Percentiles rank a stretch among this genome's conserved stretches.
These are phyloP conservation scores for Chaetops frenatus DNA, from an alignment of 2,113 vertebrate genomes.

Conservation along the genomic window DNA sequence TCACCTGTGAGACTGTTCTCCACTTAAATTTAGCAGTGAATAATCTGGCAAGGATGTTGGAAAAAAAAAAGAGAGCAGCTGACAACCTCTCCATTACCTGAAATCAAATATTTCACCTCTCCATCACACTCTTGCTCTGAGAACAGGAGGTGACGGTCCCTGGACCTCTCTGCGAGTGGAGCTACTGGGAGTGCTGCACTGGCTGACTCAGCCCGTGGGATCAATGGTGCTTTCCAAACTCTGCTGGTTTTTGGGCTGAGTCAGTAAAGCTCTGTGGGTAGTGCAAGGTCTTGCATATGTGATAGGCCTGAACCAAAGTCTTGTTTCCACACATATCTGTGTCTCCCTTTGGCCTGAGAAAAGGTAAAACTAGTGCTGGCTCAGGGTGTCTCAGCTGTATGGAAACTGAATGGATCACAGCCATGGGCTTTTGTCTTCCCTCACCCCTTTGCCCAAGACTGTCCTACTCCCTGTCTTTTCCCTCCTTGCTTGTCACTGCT, in stretches of 20 bases:
- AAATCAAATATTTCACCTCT: conserved; percentile 64
- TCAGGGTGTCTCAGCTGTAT: background rate
- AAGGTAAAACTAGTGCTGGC: background rate
- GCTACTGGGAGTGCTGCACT: background rate
- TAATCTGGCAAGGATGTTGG: conserved; percentile 58
- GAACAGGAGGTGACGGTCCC: background rate
- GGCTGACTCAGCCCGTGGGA: background rate
- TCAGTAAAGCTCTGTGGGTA: background rate
- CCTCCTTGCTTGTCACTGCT: background rate
- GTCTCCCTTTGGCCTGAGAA: background rate
- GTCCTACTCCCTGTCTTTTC: background rate
- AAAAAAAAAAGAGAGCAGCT: background rate
- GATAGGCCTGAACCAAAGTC: background rate
- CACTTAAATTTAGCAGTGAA: conserved; percentile 58
- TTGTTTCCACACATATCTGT: background rate
- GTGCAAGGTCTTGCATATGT: accelerated
- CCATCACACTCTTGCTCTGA: background rate
- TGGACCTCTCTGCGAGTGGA: accelerated
- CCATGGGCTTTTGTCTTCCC: background rate
- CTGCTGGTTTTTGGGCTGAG: background rate
- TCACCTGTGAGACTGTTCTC: conserved; percentile 48
- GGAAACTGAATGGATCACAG: background rate
- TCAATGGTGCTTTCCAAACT: background rate
- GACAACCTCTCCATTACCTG: conserved; percentile 30
- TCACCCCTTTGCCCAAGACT: background rate